Evolutionary conservation across 2,113 vertebrate species (phyloP).

Genomic region (Erythrocercus mccallii): DNA sequence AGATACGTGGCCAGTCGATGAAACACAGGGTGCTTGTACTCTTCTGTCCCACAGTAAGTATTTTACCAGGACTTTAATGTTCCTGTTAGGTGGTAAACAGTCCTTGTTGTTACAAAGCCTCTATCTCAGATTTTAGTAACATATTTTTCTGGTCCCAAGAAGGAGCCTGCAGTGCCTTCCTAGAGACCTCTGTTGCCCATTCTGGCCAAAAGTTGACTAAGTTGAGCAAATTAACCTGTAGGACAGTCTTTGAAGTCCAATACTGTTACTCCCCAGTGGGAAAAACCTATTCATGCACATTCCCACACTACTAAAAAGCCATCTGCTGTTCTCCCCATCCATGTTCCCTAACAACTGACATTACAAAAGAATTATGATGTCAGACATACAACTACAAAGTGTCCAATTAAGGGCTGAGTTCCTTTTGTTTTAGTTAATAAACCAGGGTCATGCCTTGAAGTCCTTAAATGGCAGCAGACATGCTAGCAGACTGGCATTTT

Average conservation of each 20-base stretch:
- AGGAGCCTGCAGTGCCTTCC: background rate
- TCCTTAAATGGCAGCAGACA: background rate
- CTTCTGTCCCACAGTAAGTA: background rate
- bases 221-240: background rate
- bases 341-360: background rate
- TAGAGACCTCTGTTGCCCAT: background rate
- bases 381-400: background rate
- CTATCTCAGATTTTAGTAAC: background rate
- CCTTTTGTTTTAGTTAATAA: background rate
- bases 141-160: background rate
- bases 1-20: background rate
- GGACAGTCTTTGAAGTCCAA: background rate
- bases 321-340: background rate
- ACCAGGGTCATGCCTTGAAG: background rate
- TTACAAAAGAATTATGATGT: background rate
- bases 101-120: rapidly evolving
- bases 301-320: background rate
- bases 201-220: background rate
- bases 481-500: background rate
- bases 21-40: background rate
- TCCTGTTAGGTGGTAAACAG: background rate
- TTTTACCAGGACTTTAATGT: background rate
- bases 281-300: background rate
- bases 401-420: background rate
- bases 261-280: background rate